Base-by-base conservation (phyloP, 2,113 vertebrate genomes). In the Micromys minutus region DNA sequence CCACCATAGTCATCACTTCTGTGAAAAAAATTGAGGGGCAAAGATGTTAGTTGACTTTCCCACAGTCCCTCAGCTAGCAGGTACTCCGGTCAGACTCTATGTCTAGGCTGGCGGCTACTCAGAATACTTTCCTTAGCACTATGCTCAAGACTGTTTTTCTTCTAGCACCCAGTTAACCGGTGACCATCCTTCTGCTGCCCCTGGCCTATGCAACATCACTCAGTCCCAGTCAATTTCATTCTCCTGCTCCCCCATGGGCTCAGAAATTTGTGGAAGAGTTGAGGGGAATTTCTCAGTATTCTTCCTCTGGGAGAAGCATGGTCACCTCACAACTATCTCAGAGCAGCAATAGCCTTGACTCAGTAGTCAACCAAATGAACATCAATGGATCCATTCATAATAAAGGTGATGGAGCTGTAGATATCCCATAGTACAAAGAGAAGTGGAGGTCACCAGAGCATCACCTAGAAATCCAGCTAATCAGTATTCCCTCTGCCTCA, bases 281-380 rank as follows among this genome's bases (percentile, higher is more conserved):
- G 71, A 80, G 5, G 26, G 76, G 55, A 81, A 81, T 83, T 87
- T 75, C 61, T 83, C 19, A 90, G 85, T 36, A 88, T 22, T 26
- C 39, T 11, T 65, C 84, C n/a, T 74, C 39, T 4, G 10, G 17
- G 15, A 19, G 47, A 22, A 67, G 42, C 10, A 15, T 24, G 29
- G 36, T 24, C 42, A 22, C 3, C 61, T 67, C 61, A 50, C 61
- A 34, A 67, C 42, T 39, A 15, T 47, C 61, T 50, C 9, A 5
- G 39, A 47, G 29, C 29, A 50, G 2, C 4, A 19, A 50, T 22
- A 47, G 22, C 31, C 61, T 22, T 86, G 61, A 19, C 61, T 31
- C 61, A 22, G 29, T 45, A 45, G 59, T 17, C 83, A 86, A 50
- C 31, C 15, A 36, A 86, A 36, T 65, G 12, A 47, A 34, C 17